phyloP scores from a whole-genome alignment of 2,888 invertebrate genomes.

The Aphodius granarius region DNA sequence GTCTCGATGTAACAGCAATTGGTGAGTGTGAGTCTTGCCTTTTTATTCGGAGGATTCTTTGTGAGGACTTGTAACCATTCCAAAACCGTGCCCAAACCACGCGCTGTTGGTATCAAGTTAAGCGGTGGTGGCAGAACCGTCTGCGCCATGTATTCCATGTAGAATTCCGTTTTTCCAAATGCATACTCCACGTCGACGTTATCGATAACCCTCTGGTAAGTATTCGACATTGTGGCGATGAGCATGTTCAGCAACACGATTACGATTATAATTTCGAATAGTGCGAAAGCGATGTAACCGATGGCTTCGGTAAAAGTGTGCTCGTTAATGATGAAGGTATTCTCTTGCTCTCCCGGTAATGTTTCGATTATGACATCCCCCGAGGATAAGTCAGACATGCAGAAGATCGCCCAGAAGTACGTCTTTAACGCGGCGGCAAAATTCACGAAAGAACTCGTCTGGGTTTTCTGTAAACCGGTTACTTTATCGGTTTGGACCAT shows the following conservation, averaged over 20 bases:
- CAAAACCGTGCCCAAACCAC: conserved; percentile 54
- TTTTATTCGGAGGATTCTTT: conserved; percentile 47
- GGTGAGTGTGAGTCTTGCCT: conserved; percentile 55
- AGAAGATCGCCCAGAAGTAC: conserved; percentile 71
- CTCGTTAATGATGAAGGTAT: conserved; percentile 56
- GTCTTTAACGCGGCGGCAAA: conserved; percentile 63
- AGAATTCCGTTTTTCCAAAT: conserved; percentile 73
- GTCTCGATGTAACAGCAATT: conserved; percentile 51
- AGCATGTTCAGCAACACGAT: conserved; percentile 77
- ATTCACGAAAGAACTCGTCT: conserved; percentile 62
- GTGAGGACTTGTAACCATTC: conserved; percentile 56
- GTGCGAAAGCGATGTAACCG: conserved; percentile 68
- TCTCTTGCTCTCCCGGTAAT: conserved; percentile 54
- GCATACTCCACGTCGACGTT: conserved; percentile 76
- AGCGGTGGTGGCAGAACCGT: conserved; percentile 72
- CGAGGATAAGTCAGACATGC: conserved; percentile 66
- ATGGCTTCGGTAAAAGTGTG: conserved; percentile 67
- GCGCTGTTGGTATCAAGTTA: conserved; percentile 67
- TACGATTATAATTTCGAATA: conserved; percentile 61
- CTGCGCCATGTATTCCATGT: conserved; percentile 72
- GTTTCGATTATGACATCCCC: conserved; percentile 69
- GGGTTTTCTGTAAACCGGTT: conserved; percentile 60
- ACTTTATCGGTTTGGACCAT: conserved; percentile 61
- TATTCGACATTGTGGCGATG: conserved; percentile 77
- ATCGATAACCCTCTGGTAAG: conserved; percentile 69